These are phyloP conservation scores for Sphenodon punctatus DNA, from an alignment of 2,797 vertebrate genomes.

Conservation along the genomic window DNA sequence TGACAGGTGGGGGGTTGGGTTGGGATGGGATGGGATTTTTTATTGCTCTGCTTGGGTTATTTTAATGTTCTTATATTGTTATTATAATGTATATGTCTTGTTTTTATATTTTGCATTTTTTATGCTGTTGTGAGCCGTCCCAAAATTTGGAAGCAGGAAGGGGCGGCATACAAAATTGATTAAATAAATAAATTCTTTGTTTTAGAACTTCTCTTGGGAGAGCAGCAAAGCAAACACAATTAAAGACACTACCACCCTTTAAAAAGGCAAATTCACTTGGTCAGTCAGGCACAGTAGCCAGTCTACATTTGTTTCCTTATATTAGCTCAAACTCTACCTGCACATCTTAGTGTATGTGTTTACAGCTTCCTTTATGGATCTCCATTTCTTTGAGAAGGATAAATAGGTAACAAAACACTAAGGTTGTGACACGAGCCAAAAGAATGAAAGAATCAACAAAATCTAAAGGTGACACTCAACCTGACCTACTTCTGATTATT, in stretches of 20 bases:
- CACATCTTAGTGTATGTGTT: not conserved
- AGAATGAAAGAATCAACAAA: not conserved
- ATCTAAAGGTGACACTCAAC: not conserved
- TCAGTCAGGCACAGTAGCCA: slow-evolving; percentile 6
- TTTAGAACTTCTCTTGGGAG: slow-evolving; percentile 9
- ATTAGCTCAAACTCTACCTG: not conserved
- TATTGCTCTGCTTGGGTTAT: no score
- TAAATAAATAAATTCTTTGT: not conserved
- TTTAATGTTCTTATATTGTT: no score
- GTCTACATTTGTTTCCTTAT: not conserved
- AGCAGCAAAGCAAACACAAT: not conserved
- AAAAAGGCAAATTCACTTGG: slow-evolving; percentile 6
- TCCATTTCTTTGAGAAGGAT: not conserved
- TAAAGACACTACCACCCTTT: slow-evolving; percentile 10
- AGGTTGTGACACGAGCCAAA: not conserved
- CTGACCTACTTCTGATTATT: not conserved
- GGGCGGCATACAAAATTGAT: no score
- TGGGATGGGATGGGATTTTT: no score
- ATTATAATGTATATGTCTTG: no score
- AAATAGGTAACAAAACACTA: not conserved
- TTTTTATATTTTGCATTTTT: no score
- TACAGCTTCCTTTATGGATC: not conserved
- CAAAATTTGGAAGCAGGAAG: no score
- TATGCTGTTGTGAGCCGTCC: no score
- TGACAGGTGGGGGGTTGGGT: no score